Percentiles rank a stretch among this genome's conserved stretches.
Conservation (phyloP, 92 coral and sea anemone genomes). For the Umimayanthus kanabou region DNA sequence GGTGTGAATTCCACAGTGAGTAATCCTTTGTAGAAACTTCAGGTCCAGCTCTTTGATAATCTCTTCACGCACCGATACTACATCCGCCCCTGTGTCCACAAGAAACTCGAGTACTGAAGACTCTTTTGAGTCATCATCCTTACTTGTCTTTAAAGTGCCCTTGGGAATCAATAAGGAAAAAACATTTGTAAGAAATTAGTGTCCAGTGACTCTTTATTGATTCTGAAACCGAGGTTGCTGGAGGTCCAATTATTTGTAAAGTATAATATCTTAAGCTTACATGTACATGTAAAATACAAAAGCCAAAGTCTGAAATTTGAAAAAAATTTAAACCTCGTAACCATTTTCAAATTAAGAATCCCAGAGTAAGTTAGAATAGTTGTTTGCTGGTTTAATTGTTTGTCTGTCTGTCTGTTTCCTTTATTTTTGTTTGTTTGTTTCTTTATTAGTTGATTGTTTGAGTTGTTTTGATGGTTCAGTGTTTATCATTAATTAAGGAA, state of each 20-base stretch:
- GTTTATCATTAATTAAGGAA: neutral
- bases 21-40: constrained; percentile 45
- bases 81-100: constrained; percentile 84
- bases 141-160: constrained; percentile 6
- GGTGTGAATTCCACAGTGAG: constrained; percentile 69
- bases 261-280: too few species aligned
- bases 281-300: too few species aligned
- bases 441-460: neutral
- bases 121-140: neutral
- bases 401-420: neutral
- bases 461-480: neutral
- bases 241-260: neutral
- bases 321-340: too few species aligned
- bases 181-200: neutral
- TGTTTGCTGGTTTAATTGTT: neutral
- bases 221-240: neutral
- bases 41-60: constrained; percentile 62
- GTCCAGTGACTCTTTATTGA: too few species aligned
- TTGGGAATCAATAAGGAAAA: neutral
- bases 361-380: too few species aligned
- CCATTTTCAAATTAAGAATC: too few species aligned
- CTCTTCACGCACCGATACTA: constrained; percentile 59
- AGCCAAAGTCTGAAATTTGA: too few species aligned
- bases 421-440: neutral
- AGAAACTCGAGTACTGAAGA: constrained; percentile 58